Percentiles rank a stretch among this genome's conserved stretches.
phyloP scores from a whole-genome alignment of 2,888 invertebrate genomes.

The Dicyrtoma fusca region DNA sequence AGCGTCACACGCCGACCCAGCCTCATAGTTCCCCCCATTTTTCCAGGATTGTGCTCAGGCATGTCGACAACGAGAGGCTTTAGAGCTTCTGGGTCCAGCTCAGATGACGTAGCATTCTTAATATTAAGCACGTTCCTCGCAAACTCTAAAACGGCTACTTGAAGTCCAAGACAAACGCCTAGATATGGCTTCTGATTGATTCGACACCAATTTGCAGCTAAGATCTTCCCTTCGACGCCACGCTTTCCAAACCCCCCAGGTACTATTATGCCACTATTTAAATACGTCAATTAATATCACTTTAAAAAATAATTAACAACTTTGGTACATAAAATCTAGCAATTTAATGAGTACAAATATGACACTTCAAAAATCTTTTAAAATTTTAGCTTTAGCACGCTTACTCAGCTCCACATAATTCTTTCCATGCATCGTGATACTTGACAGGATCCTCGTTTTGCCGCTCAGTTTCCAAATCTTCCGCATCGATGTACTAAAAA shows the following conservation, averaged over 20 bases:
- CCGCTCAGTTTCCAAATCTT: slow-evolving; percentile 77
- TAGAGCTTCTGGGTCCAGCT: slow-evolving; percentile 73
- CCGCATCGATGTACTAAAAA: slow-evolving; percentile 82
- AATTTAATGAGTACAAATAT: not conserved
- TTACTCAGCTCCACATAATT: slow-evolving; percentile 82
- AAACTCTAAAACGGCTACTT: slow-evolving; percentile 95
- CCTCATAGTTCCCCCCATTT: slow-evolving; percentile 97
- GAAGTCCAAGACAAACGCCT: slow-evolving; percentile 97
- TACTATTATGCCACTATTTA: slow-evolving; percentile 81
- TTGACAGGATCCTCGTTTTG: slow-evolving; percentile 75
- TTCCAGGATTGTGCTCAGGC: slow-evolving; percentile 95
- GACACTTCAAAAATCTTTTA: too few species aligned
- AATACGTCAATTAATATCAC: not conserved
- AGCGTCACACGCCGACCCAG: slow-evolving; percentile 89
- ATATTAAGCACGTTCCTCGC: slow-evolving; percentile 76
- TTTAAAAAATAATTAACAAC: not conserved
- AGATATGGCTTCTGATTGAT: slow-evolving; percentile 86
- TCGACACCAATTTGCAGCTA: slow-evolving; percentile 91
- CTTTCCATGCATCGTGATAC: slow-evolving; percentile 93
- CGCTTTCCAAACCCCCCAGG: slow-evolving; percentile 97
- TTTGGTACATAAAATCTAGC: not conserved
- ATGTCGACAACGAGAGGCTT: slow-evolving; percentile 93
- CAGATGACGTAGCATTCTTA: slow-evolving; percentile 81
- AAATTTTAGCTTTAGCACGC: slow-evolving; percentile 59
- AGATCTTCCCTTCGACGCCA: slow-evolving; percentile 95